Conservation (phyloP, 2,113 vertebrate genomes). For the Terrapene triunguis region DNA sequence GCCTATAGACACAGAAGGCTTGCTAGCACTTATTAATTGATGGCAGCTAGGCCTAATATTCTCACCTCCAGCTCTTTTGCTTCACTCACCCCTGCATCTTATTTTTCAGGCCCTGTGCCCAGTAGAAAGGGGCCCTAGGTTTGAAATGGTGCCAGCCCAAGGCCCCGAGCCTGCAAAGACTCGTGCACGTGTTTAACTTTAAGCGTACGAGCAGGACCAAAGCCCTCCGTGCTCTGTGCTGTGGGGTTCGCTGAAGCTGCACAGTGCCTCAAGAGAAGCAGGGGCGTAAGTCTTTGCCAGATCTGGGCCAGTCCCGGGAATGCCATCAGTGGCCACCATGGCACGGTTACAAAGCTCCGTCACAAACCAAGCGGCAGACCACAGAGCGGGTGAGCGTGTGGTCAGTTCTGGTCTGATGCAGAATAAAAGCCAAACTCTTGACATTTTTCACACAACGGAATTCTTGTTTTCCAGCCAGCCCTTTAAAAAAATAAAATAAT, state of each 20-base stretch:
- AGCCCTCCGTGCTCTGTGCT: neutral
- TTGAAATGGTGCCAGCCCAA: neutral
- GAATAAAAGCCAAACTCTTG: neutral
- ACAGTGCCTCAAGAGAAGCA: neutral
- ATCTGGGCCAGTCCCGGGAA: neutral
- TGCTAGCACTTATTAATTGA: no score
- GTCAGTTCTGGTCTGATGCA: neutral
- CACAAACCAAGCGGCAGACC: neutral
- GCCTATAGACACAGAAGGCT: no score
- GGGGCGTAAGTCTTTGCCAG: neutral
- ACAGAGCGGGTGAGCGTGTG: accelerated
- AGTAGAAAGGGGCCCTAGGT: neutral
- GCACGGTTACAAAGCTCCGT: neutral
- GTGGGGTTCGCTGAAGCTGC: neutral
- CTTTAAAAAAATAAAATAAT: neutral
- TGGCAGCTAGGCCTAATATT: neutral
- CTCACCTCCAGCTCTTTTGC: neutral
- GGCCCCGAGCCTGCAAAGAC: neutral
- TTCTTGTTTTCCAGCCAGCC: neutral
- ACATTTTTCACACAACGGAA: neutral
- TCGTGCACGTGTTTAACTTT: neutral
- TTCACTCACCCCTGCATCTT: neutral
- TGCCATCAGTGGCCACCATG: neutral
- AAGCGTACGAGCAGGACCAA: neutral
- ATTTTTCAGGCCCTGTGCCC: neutral